phyloP scores from a whole-genome alignment of 2,113 vertebrate species.

The Scomber colias region DNA sequence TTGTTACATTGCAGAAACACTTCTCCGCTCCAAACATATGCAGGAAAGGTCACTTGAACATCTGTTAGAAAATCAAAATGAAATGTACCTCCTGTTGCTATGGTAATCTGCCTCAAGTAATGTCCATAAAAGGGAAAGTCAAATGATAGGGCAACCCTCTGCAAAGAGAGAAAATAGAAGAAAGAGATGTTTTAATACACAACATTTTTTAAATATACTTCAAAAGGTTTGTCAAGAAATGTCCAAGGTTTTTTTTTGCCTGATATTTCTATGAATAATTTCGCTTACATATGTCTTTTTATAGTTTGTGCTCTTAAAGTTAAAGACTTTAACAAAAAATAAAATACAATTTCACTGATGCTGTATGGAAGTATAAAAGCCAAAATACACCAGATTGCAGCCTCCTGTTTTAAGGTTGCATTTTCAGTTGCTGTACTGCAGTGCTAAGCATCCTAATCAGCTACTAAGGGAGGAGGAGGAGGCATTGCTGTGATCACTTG shows the following conservation, averaged over 20 bases:
- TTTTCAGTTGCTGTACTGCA: background rate
- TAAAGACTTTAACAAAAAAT: no score
- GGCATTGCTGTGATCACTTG: background rate
- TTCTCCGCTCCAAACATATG: constrained; percentile 3
- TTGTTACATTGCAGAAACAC: background rate
- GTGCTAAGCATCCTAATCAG: background rate
- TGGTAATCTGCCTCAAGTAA: constrained; percentile 91
- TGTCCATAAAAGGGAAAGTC: constrained; percentile 96
- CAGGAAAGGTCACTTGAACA: constrained; percentile 56
- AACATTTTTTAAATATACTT: no score
- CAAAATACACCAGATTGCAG: background rate
- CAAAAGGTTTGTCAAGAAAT: no score
- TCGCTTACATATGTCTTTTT: background rate
- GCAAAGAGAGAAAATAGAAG: constrained; percentile 38
- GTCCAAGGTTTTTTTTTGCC: no score
- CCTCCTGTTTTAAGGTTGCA: background rate
- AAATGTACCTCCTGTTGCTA: constrained; percentile 91
- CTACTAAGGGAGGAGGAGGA: background rate
- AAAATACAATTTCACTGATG: no score
- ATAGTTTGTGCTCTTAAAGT: no score
- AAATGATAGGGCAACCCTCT: constrained; percentile 91
- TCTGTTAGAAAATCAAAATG: constrained; percentile 48
- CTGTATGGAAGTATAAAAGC: background rate
- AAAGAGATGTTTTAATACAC: background rate
- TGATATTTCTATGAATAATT: no score